Evolutionary conservation across 2,113 vertebrate species (phyloP).

Genomic region (Chionomys nivalis): DNA sequence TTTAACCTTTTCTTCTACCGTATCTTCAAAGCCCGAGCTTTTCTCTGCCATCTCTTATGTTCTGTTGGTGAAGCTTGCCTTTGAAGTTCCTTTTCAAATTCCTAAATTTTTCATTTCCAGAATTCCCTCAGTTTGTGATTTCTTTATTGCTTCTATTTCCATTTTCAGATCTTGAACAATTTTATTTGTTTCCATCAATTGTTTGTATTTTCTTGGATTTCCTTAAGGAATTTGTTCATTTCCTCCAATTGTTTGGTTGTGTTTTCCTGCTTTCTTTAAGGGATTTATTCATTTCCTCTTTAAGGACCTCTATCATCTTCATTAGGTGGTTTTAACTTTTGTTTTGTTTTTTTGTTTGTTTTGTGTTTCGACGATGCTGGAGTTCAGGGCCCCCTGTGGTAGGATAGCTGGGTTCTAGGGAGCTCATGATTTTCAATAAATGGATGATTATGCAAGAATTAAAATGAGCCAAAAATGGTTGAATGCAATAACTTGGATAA

Average conservation of each 20-base stretch:
- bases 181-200: too few species aligned
- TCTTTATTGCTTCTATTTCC: too few species aligned
- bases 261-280: neutral
- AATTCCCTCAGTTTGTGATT: too few species aligned
- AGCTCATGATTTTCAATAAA: neutral
- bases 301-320: neutral
- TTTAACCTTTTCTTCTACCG: too few species aligned
- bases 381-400: neutral
- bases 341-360: too few species aligned
- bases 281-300: neutral
- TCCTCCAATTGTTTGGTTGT: neutral
- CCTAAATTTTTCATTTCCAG: too few species aligned
- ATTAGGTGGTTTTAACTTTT: neutral
- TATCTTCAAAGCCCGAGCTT: too few species aligned
- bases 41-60: too few species aligned
- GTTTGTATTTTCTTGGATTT: too few species aligned
- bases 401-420: neutral
- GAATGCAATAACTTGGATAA: neutral
- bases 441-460: slow-evolving; percentile 14
- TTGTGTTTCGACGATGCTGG: neutral
- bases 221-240: neutral
- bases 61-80: too few species aligned
- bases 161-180: too few species aligned
- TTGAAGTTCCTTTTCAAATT: too few species aligned
- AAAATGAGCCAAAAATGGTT: neutral